Evolutionary conservation across 2,888 invertebrate species (phyloP), one percentile per base, ranked within the genome.

Genomic region (Monoplex corrugatus): DNA sequence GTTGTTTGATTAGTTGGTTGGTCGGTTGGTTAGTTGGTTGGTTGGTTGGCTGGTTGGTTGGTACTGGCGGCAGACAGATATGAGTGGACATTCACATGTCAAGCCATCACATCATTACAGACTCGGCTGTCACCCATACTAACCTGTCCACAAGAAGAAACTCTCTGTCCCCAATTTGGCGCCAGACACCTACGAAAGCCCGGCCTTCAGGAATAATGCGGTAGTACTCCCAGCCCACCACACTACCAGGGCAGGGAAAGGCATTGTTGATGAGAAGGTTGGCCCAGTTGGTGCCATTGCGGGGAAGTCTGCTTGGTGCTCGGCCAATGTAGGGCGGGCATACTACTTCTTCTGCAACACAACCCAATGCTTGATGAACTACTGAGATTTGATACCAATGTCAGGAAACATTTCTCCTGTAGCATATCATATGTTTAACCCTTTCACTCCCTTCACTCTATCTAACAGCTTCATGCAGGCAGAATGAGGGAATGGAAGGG

Each of bases 221-320:
- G 92, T 94, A 95, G 90, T 94, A 95, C 35, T 93, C 92, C 93
- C 95, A 94, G 13, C 92, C 92, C 0, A 91, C 90, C 28, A 95
- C 92, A 88, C 90, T 93, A 32, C 95, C 95, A 35, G 93, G 92
- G 89, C 95, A 95, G 0, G 93, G 93, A 91, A 95, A 95, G n/a
- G 93, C 92, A 89, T 95, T 95, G 92, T 94, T 94, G 85, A 95
- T 91, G 91, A 95, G 94, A 6, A 95, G 92, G 89, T 93, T 94
- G 57, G 95, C 95, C 89, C 92, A 91, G 89, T 94, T 95, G 89
- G 93, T 92, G 23, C 94, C 94, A 19, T 91, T 91, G 19, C 93
- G 89, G 0, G 95, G 94, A 32, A 95, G 91, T 8, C 80, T 50
- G 32, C 91, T 90, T 0, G 94, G 94, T 28, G 92, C 91, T 16